Conservation (phyloP, 2,113 vertebrate species). For the Paracanthobrama guichenoti region DNA sequence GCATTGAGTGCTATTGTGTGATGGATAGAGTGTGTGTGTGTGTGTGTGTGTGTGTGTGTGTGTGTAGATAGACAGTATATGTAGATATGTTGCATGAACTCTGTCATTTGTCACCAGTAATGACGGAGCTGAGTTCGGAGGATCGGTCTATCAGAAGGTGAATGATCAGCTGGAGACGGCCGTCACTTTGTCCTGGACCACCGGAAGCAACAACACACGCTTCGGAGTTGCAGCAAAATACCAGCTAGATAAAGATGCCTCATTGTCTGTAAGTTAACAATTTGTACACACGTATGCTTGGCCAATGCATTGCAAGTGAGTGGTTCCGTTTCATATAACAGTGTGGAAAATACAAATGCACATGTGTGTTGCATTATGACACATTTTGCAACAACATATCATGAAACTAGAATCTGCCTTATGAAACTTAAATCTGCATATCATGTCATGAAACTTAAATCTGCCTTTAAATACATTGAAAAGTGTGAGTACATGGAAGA, state of each 20-base stretch:
- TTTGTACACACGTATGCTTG: background rate
- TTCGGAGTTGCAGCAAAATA: slow-evolving; percentile 94
- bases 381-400: background rate
- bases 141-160: slow-evolving; percentile 96
- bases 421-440: background rate
- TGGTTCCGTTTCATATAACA: background rate
- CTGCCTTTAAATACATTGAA: background rate
- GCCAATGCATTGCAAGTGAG: background rate
- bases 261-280: slow-evolving; percentile 82
- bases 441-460: background rate
- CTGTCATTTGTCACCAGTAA: slow-evolving; percentile 76
- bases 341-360: background rate
- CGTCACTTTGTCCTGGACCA: slow-evolving; percentile 93
- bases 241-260: slow-evolving; percentile 84
- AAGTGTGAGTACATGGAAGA: background rate
- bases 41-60: too few relatives aligned
- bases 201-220: slow-evolving; percentile 96
- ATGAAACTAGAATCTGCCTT: background rate
- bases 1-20: too few relatives aligned
- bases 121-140: slow-evolving; percentile 93
- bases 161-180: slow-evolving; percentile 88
- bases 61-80: too few relatives aligned
- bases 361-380: background rate
- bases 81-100: background rate
- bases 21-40: too few relatives aligned